Conservation (phyloP, 2,888 invertebrate genomes). For the Drosophila testacea region DNA sequence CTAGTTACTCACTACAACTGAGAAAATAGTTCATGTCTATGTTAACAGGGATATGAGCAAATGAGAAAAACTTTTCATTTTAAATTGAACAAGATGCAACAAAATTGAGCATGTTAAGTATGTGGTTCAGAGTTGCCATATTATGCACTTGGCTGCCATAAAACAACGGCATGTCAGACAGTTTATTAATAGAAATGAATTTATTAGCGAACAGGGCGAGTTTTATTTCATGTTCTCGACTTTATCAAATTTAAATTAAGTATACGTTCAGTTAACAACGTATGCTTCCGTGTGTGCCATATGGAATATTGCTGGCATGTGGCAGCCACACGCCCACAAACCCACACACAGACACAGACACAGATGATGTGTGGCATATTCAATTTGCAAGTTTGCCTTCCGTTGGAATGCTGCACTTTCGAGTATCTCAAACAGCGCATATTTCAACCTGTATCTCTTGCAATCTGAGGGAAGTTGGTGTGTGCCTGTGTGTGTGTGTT, state of each 20-base stretch:
- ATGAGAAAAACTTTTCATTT: slow-evolving; percentile 2
- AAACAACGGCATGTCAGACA: slow-evolving; percentile 12
- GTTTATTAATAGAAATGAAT: slow-evolving; percentile 21
- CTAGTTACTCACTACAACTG: no score
- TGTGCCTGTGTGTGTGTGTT: not conserved
- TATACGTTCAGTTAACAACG: slow-evolving; percentile 2
- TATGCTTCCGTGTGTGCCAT: not conserved
- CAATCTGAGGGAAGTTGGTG: not conserved
- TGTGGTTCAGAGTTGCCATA: slow-evolving; percentile 8
- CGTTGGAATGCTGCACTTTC: slow-evolving; percentile 12
- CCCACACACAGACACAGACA: no score
- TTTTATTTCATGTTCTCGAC: slow-evolving; percentile 19
- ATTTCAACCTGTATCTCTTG: slow-evolving; percentile 11
- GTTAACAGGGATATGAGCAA: not conserved
- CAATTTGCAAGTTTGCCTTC: slow-evolving; percentile 17
- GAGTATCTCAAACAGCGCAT: slow-evolving; percentile 10
- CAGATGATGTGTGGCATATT: slow-evolving; percentile 7
- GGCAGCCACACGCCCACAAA: not conserved
- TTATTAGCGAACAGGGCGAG: slow-evolving; percentile 10
- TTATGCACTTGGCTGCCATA: slow-evolving; percentile 19
- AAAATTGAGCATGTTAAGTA: not conserved
- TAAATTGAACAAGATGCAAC: slow-evolving; percentile 9
- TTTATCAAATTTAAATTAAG: slow-evolving; percentile 17
- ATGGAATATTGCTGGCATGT: not conserved
- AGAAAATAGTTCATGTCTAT: not conserved